Evolutionary conservation across 2,113 vertebrate genomes (phyloP).

Genomic region (Plecturocebus donacophilus): DNA sequence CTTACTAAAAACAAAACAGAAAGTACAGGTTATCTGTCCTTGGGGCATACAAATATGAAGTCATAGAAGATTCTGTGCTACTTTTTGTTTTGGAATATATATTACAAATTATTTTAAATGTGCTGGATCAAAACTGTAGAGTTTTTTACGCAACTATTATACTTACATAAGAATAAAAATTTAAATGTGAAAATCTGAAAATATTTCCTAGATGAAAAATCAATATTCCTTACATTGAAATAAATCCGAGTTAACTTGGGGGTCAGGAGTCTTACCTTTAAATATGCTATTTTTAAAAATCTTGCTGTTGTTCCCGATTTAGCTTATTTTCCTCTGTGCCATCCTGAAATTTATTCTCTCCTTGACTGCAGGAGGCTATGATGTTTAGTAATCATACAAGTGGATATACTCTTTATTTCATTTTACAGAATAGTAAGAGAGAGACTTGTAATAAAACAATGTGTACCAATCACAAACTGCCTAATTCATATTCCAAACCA

Average conservation of each 20-base stretch:
- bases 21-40: slow-evolving; percentile 65
- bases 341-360: slow-evolving; percentile 47
- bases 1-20: slow-evolving; percentile 62
- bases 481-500: slow-evolving; percentile 78
- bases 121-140: slow-evolving; percentile 11
- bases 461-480: slow-evolving; percentile 62
- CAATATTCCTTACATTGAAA: slow-evolving; percentile 36
- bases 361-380: background rate
- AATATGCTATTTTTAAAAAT: slow-evolving; percentile 5
- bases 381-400: slow-evolving; percentile 35
- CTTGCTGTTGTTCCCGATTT: background rate
- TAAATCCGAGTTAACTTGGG: background rate
- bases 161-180: slow-evolving; percentile 59
- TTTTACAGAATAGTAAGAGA: slow-evolving; percentile 26
- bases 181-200: slow-evolving; percentile 54
- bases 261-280: slow-evolving; percentile 51
- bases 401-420: slow-evolving; percentile 17
- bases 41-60: slow-evolving; percentile 68
- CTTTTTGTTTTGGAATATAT: slow-evolving; percentile 67
- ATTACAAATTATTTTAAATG: slow-evolving; percentile 69
- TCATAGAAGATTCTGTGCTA: slow-evolving; percentile 56
- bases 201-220: slow-evolving; percentile 49
- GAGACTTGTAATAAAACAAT: slow-evolving; percentile 52
- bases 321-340: slow-evolving; percentile 13
- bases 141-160: slow-evolving; percentile 51